Evolutionary conservation across 2,888 invertebrate genomes (phyloP), one percentile per base, ranked within the genome.

Genomic region (Flexamia atlantica): DNA sequence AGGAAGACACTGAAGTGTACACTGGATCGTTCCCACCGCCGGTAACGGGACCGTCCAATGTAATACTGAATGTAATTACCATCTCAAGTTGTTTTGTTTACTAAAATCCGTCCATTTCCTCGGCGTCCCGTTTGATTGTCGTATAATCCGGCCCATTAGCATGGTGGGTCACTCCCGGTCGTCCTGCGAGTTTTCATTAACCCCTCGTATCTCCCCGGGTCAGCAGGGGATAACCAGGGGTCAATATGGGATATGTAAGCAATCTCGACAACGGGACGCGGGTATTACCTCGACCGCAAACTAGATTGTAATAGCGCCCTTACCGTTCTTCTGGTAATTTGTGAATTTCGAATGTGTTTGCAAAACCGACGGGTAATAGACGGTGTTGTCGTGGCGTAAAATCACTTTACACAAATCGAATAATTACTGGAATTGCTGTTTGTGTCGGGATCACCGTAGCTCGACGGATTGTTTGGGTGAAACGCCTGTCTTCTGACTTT

Each of bases 1-100:
- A n/a, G n/a, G n/a, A n/a, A n/a, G n/a, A n/a, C n/a, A n/a, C n/a
- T n/a, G n/a, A n/a, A n/a, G n/a, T n/a, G n/a, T n/a, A n/a, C n/a
- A n/a, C n/a, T n/a, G n/a, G n/a, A n/a, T 50, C n/a, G 50, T 50
- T n/a, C 57, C 57, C 2, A 23, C 57, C n/a, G 12, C 28, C 28
- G 14, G 10, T 72, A 72, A 72, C 72, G 72, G 72, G 3, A 72
- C 72, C 20, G 30, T 7, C 68, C 17, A 10, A 40, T 72, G 40
- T 42, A 72, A 36, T 42, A 40, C 72, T 76, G 76, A 30, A 79
- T 79, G 28, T 79, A 23, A 79, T 79, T 36, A 79, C 57, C 79
- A 79, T 79, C 32, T 20, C 36, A 79, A 79, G 79, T 79, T 53
- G 53, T 79, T 79, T 79, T 79, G 79, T 57, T 79, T 79, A 50